Evolutionary conservation across 2,797 vertebrate genomes (phyloP).

Genomic region (Pseudochaenichthys georgianus): DNA sequence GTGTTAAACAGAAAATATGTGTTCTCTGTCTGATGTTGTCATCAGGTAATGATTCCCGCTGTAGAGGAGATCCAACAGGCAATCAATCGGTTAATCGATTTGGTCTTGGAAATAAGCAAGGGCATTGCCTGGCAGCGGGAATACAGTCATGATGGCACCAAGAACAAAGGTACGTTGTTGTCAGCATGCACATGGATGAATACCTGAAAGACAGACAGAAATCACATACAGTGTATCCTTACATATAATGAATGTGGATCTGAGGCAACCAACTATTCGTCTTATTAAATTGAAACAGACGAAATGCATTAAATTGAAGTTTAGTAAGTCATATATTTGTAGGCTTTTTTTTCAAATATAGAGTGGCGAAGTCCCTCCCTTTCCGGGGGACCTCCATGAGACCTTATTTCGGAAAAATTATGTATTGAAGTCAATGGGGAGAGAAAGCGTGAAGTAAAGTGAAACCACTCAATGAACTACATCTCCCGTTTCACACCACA

Average conservation of each 20-base stretch:
- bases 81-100: conserved; percentile 81
- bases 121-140: conserved; percentile 84
- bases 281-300: neutral
- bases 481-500: too few species aligned
- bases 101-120: conserved; percentile 86
- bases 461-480: too few species aligned
- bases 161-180: conserved; percentile 36
- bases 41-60: conserved; percentile 86
- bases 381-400: too few species aligned
- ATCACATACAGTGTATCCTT: neutral
- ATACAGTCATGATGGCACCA: conserved; percentile 22
- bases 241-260: neutral
- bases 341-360: too few species aligned
- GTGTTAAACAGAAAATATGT: neutral
- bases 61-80: conserved; percentile 86
- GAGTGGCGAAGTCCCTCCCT: too few species aligned
- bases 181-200: neutral
- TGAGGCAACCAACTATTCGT: neutral
- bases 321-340: too few species aligned
- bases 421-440: too few species aligned
- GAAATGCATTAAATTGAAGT: too few species aligned
- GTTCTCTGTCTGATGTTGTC: conserved; percentile 8
- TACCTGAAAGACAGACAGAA: neutral
- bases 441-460: too few species aligned
- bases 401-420: too few species aligned